Evolutionary conservation across 92 coral and sea anemone genomes (phyloP), one percentile per base, ranked within the genome.

Genomic region (Umimayanthus chanpuru): DNA sequence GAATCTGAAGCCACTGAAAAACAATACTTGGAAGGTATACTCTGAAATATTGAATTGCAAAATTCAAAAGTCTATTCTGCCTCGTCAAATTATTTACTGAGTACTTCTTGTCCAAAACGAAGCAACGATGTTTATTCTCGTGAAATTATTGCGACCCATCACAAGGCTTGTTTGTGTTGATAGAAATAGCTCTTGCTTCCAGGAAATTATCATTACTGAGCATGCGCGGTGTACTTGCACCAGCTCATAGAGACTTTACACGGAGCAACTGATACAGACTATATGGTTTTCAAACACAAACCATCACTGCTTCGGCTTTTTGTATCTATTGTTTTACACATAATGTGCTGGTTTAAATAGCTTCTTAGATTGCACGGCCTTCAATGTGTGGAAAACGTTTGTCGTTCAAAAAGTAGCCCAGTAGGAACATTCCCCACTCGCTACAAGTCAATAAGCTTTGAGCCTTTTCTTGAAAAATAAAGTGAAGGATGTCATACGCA

Each of bases 111-210:
- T 3, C 4, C 58, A 38, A 78, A 8, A 47, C 26, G 4, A 78
- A 23, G 39, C 40, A 78, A 78, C 81, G 44, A 9, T 9, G 18
- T 78, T 49, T 44, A 44, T 9, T 41, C 41, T n/a, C 41, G 14
- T n/a, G n/a, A 10, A 28, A 47, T 25, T 29, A 43, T 21, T 4
- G 6, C n/a, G n/a, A 5, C n/a, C n/a, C 18, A 29, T 78, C 81
- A 78, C 65, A 56, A 55, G 65, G 20, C 30, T 5, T 44, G 81
- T 4, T 25, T 2, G 39, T 78, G 66, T 49, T 47, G 66, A 78
- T 47, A 10, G 40, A 78, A 78, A 78, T 47, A 78, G 81, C 65
- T 26, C 0, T 47, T 26, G 21, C 65, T 78, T 78, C 55, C 81
- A 20, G 15, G 81, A 56, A 78, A 78, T 25, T 78, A 25, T 7